Evolutionary conservation across 2,797 vertebrate genomes (phyloP), one percentile per base, ranked within the genome.

Genomic region (Eospalax fontanierii): DNA sequence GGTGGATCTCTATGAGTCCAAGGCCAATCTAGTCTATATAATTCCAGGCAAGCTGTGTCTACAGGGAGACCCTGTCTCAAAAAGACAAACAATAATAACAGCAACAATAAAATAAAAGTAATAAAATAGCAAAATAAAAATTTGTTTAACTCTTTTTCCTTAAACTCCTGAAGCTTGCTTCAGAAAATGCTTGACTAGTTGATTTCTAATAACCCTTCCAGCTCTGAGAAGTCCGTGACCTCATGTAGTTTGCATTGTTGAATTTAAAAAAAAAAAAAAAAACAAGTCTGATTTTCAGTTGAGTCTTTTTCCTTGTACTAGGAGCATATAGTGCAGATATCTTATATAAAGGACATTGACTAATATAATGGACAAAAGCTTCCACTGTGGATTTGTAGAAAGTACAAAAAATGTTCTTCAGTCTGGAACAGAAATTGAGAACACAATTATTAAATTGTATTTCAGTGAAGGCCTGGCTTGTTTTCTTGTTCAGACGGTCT

Each of bases 391-490:
- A 87, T 87, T 46, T 95, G 79, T 92, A 96, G 84, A 80, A 82
- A 50, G 76, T 88, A 26, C 61, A 68, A 81, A 66, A 93, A 92
- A 92, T 92, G 28, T 90, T 96, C 75, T 78, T 95, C 54, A 87
- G 46, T 88, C 65, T 68, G 91, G 66, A 95, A 82, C 66, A 97
- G 82, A 97, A 96, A 81, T 84, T 92, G 71, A 92, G 82, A 95
- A 80, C 68, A 96, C 79, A 95, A 50, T 96, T 96, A 93, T 94
- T 90, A 95, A 92, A 91, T 95, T 96, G 82, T 96, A 40, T 96
- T 97, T 87, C 75, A 84, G 0, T 92, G 75, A 96, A 97, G 57
- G 90, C 83, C 81, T 85, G 75, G 82, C 75, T 95, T 96, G 71
- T 90, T 81, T 96, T 94, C 54, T 66, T 76, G 19, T 84, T 82